phyloP scores from a whole-genome alignment of 2,888 invertebrate genomes.

The Oxystoma pomonae region DNA sequence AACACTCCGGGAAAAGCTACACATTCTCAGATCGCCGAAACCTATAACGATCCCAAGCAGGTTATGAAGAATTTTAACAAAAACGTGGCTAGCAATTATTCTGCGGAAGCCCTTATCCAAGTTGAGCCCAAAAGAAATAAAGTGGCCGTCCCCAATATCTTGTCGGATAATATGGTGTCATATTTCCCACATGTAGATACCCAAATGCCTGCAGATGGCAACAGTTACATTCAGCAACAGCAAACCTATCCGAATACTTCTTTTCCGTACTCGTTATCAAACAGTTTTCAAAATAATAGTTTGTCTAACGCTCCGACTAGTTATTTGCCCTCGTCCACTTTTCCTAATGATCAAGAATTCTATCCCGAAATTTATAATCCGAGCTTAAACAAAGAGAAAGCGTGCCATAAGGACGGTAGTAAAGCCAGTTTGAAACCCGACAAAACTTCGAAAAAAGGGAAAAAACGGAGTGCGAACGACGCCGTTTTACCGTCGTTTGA shows the following conservation, averaged over 20 bases:
- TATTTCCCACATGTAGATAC: slow-evolving; percentile 44
- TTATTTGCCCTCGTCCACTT: background rate
- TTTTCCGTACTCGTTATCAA: slow-evolving; percentile 37
- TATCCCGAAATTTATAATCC: slow-evolving; percentile 26
- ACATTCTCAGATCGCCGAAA: background rate
- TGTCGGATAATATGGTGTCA: slow-evolving; percentile 42
- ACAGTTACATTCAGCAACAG: slow-evolving; percentile 39
- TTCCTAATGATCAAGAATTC: slow-evolving; percentile 23
- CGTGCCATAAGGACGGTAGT: slow-evolving; percentile 6
- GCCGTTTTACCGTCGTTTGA: slow-evolving; percentile 39
- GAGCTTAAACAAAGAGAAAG: slow-evolving; percentile 22
- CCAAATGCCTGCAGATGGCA: slow-evolving; percentile 36
- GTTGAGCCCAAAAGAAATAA: slow-evolving; percentile 33
- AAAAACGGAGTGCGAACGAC: slow-evolving; percentile 33
- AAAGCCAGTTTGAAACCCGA: slow-evolving; percentile 25
- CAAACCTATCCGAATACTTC: slow-evolving; percentile 38
- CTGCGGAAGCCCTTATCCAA: slow-evolving; percentile 45
- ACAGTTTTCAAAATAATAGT: slow-evolving; percentile 37
- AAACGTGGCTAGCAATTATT: slow-evolving; percentile 42
- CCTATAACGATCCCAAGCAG: slow-evolving; percentile 27
- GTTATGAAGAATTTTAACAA: slow-evolving; percentile 29
- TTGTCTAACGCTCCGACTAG: slow-evolving; percentile 18
- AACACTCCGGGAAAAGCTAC: slow-evolving; percentile 11
- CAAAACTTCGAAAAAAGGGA: slow-evolving; percentile 34
- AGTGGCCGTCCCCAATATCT: slow-evolving; percentile 37